Evolutionary conservation across 2,888 invertebrate genomes (phyloP).

Genomic region (Orthosia incerta): DNA sequence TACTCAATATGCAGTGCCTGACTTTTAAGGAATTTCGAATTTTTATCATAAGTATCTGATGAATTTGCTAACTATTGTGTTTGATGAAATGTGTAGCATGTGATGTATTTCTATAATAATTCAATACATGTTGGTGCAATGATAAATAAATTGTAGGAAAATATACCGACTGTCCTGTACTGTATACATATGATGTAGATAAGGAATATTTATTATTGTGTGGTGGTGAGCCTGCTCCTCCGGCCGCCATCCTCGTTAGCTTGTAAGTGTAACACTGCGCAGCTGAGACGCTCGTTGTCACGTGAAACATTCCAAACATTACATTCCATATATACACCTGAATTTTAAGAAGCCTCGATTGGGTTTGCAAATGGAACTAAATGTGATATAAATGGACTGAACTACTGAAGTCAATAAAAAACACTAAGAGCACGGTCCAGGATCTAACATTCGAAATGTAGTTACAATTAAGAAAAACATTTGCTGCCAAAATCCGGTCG

Average conservation of each 20-base stretch:
- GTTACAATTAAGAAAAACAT: neutral
- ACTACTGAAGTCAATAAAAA: neutral
- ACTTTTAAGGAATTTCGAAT: slow-evolving; percentile 50
- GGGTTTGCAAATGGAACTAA: neutral
- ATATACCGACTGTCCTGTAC: slow-evolving; percentile 28
- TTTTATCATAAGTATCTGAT: slow-evolving; percentile 41
- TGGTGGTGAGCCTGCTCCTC: neutral
- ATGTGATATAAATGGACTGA: neutral
- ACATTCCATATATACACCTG: slow-evolving; percentile 23
- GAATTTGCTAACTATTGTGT: slow-evolving; percentile 41
- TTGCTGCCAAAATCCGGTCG: neutral
- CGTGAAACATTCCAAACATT: slow-evolving; percentile 24
- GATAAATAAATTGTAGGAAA: neutral
- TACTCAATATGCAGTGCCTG: slow-evolving; percentile 63
- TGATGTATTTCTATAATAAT: slow-evolving; percentile 10
- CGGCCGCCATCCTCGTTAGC: slow-evolving; percentile 11
- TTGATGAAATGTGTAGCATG: neutral
- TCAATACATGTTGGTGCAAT: slow-evolving; percentile 7
- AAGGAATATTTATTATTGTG: slow-evolving; percentile 47
- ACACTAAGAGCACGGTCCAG: neutral
- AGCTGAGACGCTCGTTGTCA: slow-evolving; percentile 6
- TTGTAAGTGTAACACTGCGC: slow-evolving; percentile 22
- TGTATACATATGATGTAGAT: slow-evolving; percentile 42
- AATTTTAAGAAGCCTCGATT: neutral
- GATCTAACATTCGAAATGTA: neutral